Conservation (phyloP, 1,140 invertebrate species). For the Papilio machaon region DNA sequence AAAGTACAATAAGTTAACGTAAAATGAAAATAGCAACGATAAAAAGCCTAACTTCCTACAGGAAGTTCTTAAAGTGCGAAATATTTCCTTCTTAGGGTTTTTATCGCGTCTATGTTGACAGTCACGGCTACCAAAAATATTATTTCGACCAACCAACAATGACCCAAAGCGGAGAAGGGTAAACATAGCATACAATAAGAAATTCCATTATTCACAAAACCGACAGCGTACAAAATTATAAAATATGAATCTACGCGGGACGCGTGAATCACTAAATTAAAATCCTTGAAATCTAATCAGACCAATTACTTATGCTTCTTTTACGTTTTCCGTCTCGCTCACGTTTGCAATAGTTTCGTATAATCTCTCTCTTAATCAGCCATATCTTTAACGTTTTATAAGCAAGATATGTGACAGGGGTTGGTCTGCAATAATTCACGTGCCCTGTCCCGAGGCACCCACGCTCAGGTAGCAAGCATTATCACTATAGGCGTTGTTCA, state of each 20-base stretch:
- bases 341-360: conserved; percentile 34
- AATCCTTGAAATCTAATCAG: conserved; percentile 80
- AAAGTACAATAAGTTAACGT: background rate
- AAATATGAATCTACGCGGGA: conserved; percentile 76
- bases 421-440: conserved; percentile 78
- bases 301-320: conserved; percentile 74
- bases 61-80: conserved; percentile 59
- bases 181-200: conserved; percentile 69
- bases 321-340: conserved; percentile 49
- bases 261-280: conserved; percentile 78
- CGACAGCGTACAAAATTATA: conserved; percentile 73
- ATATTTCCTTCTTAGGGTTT: conserved; percentile 76
- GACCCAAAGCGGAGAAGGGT: conserved; percentile 67
- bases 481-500: conserved; percentile 77
- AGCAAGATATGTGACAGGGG: conserved; percentile 76
- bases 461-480: conserved; percentile 79
- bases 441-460: conserved; percentile 69
- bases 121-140: conserved; percentile 65
- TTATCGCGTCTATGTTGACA: conserved; percentile 68
- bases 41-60: conserved; percentile 64
- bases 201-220: conserved; percentile 60
- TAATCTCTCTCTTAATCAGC: conserved; percentile 49
- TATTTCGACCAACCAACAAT: conserved; percentile 62
- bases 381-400: conserved; percentile 60
- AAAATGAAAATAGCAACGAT: conserved; percentile 12